A percentile compares a stretch with the other conserved stretches of the same genome.
These are phyloP conservation scores for Rhinoptilus africanus DNA, from an alignment of 2,113 vertebrate species.

Conservation along the genomic window DNA sequence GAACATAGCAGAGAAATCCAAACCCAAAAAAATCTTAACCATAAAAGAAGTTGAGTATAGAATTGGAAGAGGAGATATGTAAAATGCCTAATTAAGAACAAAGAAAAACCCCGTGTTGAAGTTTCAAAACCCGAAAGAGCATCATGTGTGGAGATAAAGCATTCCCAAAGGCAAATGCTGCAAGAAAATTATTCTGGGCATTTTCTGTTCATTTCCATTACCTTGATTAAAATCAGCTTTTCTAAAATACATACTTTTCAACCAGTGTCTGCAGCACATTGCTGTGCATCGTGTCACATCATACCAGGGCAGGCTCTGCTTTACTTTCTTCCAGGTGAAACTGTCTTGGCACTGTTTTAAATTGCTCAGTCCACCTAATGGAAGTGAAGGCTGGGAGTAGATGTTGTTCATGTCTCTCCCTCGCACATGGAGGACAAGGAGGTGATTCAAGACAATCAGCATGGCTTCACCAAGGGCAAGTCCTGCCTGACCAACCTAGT, in stretches of 20 bases:
- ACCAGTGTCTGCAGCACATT: background rate
- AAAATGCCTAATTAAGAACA: background rate
- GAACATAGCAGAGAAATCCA: background rate
- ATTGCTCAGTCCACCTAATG: background rate
- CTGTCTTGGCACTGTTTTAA: background rate
- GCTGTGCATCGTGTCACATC: background rate
- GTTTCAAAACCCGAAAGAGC: background rate
- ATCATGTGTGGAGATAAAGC: background rate
- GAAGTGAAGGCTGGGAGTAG: background rate
- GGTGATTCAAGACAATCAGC: background rate
- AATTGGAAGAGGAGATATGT: background rate
- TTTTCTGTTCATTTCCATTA: conserved; percentile 53
- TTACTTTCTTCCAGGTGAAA: background rate
- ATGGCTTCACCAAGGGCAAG: background rate
- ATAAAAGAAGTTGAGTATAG: background rate
- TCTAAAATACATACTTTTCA: background rate
- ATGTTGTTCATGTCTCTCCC: background rate
- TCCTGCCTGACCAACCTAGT: background rate
- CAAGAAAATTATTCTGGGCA: background rate
- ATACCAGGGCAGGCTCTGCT: background rate
- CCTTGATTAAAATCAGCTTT: background rate
- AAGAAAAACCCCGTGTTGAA: background rate
- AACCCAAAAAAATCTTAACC: background rate
- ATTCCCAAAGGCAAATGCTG: conserved; percentile 41
- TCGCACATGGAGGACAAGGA: background rate